Evolutionary conservation across 1,140 invertebrate genomes (phyloP).

Genomic region (Magallana gigas): DNA sequence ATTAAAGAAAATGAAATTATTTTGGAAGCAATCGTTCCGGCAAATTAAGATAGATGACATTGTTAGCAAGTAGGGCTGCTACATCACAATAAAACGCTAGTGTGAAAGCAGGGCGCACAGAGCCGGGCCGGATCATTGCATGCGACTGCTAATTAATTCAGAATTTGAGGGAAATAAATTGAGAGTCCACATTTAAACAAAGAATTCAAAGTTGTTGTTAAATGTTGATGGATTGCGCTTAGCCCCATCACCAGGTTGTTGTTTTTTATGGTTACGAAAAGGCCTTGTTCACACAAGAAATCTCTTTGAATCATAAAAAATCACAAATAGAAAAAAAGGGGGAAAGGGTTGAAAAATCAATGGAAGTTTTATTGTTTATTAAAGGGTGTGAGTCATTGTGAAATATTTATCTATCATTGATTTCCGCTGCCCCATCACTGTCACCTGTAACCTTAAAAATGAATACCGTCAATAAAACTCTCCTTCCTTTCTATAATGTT

Average conservation of each 20-base stretch:
- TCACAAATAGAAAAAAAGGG: neutral
- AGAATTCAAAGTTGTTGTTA: slow-evolving; percentile 22
- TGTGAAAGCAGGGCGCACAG: neutral
- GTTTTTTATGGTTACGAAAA: slow-evolving; percentile 13
- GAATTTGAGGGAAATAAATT: slow-evolving; percentile 36
- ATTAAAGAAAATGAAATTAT: slow-evolving; percentile 37
- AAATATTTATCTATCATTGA: neutral
- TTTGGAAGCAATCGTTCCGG: slow-evolving; percentile 25
- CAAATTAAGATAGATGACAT: slow-evolving; percentile 28
- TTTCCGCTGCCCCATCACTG: too few species aligned
- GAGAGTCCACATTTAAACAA: slow-evolving; percentile 30
- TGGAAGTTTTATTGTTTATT: slow-evolving; percentile 1
- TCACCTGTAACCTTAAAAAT: too few species aligned
- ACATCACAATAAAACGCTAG: slow-evolving; percentile 18
- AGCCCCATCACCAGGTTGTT: neutral
- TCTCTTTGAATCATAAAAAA: slow-evolving; percentile 22
- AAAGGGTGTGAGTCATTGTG: neutral
- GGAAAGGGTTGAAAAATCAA: neutral
- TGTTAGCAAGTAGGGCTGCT: slow-evolving; percentile 9
- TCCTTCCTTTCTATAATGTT: too few species aligned
- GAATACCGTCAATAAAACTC: too few species aligned
- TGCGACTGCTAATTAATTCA: slow-evolving; percentile 28
- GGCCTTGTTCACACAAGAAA: slow-evolving; percentile 18
- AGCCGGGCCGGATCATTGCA: slow-evolving; percentile 16
- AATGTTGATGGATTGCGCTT: slow-evolving; percentile 23